Base-by-base conservation (phyloP, 2,888 invertebrate genomes). In the Polyploca ridens region DNA sequence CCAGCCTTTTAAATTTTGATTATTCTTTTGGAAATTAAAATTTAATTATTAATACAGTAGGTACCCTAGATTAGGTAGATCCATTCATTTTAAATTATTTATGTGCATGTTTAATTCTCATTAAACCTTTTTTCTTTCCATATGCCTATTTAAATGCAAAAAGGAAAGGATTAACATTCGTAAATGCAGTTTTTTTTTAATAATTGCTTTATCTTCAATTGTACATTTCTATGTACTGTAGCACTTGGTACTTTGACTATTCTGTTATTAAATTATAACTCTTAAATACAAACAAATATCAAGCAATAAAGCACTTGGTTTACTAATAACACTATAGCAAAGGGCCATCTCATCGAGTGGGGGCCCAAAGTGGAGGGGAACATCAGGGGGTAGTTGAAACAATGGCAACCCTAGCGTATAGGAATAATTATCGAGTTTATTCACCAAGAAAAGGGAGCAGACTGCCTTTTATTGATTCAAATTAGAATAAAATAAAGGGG, bases 371-470 rank as follows among this genome's bases (percentile, higher is more conserved):
- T 77, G 76, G 79, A 81, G 81, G 86, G 85, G 80, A 77, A 68
- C 76, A 77, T 74, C 69, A 65, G 78, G 75, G 86, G 81, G 85
- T 82, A 78, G 82, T 78, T 87, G 84, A 89, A 90, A 91, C 90
- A 90, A 90, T 85, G 78, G 77, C 74, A 76, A 76, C 86, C 86
- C 87, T 81, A 81, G 76, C 75, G 79, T 78, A 81, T 81, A 77
- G 77, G 82, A 87, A 91, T 90, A 88, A 91, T 90, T 90, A 92
- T 90, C 83, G 88, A 86, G 84, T 85, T 86, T 84, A 83, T 83
- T 85, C 82, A 81, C 79, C 68, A 73, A 82, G 80, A 83, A 81
- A 41, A 78, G 76, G 82, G 84, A 80, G 78, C 81, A 85, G 82
- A 83, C 82, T 85, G 89, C 84, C 84, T 87, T 89, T 90, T 85